These are phyloP conservation scores for Alosa alosa DNA, from an alignment of 2,113 vertebrate genomes.

Conservation along the genomic window DNA sequence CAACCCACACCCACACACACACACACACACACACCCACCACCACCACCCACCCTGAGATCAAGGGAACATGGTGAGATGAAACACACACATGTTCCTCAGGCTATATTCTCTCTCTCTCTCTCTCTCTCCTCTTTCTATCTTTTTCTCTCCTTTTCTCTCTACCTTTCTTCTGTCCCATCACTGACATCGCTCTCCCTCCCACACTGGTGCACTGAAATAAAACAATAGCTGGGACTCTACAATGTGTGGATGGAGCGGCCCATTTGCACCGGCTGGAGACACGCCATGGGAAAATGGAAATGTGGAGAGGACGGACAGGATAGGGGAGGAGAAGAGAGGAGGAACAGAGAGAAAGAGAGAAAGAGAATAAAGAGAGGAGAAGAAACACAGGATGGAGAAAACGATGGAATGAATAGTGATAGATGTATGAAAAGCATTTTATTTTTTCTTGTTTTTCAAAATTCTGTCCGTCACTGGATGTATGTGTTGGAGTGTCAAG, in stretches of 20 bases:
- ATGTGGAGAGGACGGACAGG: conserved; percentile 32
- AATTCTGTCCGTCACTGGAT: conserved; percentile 60
- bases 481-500: neutral
- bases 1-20: neutral
- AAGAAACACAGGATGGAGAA: conserved; percentile 48
- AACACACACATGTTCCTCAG: neutral
- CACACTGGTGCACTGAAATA: conserved; percentile 45
- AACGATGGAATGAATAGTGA: neutral
- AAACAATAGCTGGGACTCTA: conserved; percentile 45
- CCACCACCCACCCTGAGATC: neutral
- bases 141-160: conserved; percentile 27
- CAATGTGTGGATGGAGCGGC: conserved; percentile 42
- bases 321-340: neutral
- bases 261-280: conserved; percentile 14
- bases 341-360: neutral
- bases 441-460: conserved; percentile 57
- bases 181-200: conserved; percentile 41
- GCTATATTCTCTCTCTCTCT: no score
- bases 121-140: conserved; percentile 14
- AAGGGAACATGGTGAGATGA: neutral
- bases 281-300: conserved; percentile 44
- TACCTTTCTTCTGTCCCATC: conserved; percentile 24
- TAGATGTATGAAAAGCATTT: neutral
- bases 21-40: neutral
- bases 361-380: conserved; percentile 53